Evolutionary conservation across 92 coral and sea anemone genomes (phyloP).

Genomic region (Palythoa heliodiscus): DNA sequence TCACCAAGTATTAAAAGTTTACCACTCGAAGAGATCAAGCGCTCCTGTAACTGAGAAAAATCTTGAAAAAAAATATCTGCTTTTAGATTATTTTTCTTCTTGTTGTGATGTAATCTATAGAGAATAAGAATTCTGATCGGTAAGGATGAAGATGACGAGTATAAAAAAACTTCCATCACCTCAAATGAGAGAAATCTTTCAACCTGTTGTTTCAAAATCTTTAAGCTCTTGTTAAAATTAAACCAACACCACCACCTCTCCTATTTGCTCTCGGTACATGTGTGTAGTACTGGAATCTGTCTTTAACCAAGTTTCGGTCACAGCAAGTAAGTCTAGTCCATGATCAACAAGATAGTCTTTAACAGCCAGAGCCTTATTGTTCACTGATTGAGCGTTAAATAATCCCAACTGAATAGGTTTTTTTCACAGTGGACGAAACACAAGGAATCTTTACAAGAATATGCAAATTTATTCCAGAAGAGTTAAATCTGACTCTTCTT

Average conservation of each 20-base stretch:
- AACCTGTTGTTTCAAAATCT: background rate
- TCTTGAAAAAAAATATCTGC: conserved; percentile 22
- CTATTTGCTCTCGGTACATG: background rate
- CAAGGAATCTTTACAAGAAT: too few relatives aligned
- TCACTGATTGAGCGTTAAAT: background rate
- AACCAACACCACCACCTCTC: background rate
- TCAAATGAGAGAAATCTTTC: background rate
- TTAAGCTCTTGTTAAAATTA: background rate
- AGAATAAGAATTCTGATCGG: background rate
- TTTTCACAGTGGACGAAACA: background rate
- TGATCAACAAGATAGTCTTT: background rate
- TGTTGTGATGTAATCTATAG: background rate
- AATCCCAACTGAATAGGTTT: background rate
- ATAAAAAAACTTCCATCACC: conserved; percentile 41
- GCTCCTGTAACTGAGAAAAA: conserved; percentile 34
- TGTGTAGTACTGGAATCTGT: background rate
- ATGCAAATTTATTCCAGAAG: background rate
- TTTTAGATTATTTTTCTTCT: background rate
- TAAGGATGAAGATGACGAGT: conserved; percentile 34
- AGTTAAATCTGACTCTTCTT: background rate
- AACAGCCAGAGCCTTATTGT: background rate
- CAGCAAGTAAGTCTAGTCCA: conserved; percentile 1
- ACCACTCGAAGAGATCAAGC: conserved; percentile 31
- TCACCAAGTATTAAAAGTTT: conserved; percentile 7
- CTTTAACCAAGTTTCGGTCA: background rate